Percentiles rank a stretch among this genome's conserved stretches.
Conservation (phyloP, 2,113 vertebrate genomes). For the Tupaia chinensis region DNA sequence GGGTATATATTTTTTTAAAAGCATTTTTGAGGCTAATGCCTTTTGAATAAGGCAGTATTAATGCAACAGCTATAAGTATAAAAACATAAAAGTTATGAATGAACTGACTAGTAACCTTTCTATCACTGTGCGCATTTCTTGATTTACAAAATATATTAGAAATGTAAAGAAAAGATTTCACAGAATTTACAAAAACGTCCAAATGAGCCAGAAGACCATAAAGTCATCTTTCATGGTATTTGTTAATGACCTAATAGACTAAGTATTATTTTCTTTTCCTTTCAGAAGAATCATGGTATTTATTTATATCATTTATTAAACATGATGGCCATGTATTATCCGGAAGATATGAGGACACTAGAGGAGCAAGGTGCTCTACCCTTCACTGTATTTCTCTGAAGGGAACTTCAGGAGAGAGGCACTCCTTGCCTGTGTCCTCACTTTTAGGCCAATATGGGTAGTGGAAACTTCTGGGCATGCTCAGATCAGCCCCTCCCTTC, state of each 20-base stretch:
- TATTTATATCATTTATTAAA: background rate
- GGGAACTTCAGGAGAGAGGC: background rate
- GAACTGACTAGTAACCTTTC: background rate
- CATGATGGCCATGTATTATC: background rate
- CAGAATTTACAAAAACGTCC: slow-evolving; percentile 19
- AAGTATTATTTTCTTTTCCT: background rate
- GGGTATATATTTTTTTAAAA: no score
- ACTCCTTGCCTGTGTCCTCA: background rate
- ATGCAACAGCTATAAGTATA: background rate
- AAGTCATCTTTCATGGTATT: background rate
- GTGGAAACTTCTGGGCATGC: background rate
- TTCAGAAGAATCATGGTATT: background rate
- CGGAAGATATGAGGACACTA: background rate
- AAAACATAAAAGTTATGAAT: background rate
- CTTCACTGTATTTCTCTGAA: background rate
- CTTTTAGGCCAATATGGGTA: no score
- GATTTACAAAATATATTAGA: background rate
- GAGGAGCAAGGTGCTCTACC: fast-evolving
- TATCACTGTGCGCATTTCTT: background rate
- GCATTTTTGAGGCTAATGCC: background rate
- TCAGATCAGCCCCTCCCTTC: background rate
- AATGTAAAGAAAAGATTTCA: background rate
- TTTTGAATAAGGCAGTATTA: background rate
- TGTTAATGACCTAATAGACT: background rate
- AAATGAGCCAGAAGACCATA: background rate